Evolutionary conservation across 2,888 invertebrate genomes (phyloP).

Genomic region (Macrosoma leucophasiata): DNA sequence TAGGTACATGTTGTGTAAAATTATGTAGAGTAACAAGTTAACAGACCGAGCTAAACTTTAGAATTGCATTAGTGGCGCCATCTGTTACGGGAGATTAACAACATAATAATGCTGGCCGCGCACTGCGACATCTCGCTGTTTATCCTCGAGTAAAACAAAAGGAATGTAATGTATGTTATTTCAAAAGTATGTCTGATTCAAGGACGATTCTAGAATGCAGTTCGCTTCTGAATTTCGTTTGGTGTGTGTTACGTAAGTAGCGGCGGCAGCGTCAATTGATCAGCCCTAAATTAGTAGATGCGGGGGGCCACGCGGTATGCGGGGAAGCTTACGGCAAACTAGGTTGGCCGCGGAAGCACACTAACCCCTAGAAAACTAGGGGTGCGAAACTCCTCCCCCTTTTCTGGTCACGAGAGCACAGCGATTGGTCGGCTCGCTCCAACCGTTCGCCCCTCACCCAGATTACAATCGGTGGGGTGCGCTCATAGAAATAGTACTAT

Average conservation of each 20-base stretch:
- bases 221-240: constrained; percentile 39
- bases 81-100: too few species aligned
- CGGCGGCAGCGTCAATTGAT: constrained; percentile 61
- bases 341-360: constrained; percentile 76
- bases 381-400: constrained; percentile 76
- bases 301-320: constrained; percentile 41
- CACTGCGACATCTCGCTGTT: too few species aligned
- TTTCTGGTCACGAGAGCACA: constrained; percentile 73
- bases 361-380: constrained; percentile 77
- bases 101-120: too few species aligned
- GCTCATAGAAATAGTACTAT: constrained; percentile 74
- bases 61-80: too few species aligned
- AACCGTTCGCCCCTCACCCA: constrained; percentile 68
- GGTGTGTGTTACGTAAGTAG: constrained; percentile 58
- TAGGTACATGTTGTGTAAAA: too few species aligned
- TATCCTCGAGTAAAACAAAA: too few species aligned
- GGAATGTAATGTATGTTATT: too few species aligned
- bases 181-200: too few species aligned
- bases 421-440: constrained; percentile 69
- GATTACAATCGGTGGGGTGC: constrained; percentile 75
- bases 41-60: too few species aligned
- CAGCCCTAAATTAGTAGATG: constrained; percentile 71
- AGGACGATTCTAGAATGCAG: too few species aligned
- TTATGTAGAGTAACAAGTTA: too few species aligned
- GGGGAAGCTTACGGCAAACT: constrained; percentile 66